These are phyloP conservation scores for Zaprionus capensis DNA, from an alignment of 1,140 invertebrate genomes.

Conservation along the genomic window DNA sequence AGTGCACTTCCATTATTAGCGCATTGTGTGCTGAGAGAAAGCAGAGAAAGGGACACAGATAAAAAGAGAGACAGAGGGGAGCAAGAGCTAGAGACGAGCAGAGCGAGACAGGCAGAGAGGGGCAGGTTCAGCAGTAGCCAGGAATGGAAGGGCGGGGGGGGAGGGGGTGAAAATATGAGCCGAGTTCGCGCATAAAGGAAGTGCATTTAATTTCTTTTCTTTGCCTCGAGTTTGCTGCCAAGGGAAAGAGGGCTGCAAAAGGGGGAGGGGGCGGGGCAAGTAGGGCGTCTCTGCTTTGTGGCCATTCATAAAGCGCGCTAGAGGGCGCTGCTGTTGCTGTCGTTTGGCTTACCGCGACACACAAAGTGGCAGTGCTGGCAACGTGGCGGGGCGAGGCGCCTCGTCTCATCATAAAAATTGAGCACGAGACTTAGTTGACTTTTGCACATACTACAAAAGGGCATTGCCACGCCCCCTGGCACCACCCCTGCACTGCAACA, in stretches of 20 bases:
- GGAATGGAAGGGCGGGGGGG: no score
- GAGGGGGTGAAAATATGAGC: conserved; percentile 21
- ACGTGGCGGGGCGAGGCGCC: not conserved
- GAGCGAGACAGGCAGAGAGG: not conserved
- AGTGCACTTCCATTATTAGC: conserved; percentile 82
- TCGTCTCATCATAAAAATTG: conserved; percentile 67
- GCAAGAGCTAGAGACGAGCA: not conserved
- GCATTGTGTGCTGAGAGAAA: conserved; percentile 53
- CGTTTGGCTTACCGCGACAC: conserved; percentile 57
- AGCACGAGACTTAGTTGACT: conserved; percentile 79
- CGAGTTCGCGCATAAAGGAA: conserved; percentile 69
- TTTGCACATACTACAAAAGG: conserved; percentile 77
- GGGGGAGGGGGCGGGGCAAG: not conserved
- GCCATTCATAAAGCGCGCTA: conserved; percentile 56
- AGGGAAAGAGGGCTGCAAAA: not conserved
- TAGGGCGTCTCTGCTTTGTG: conserved; percentile 41
- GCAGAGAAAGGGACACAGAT: not conserved
- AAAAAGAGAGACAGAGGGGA: not conserved
- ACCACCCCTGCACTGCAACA: not conserved
- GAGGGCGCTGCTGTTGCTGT: conserved; percentile 14
- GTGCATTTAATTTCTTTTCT: conserved; percentile 83
- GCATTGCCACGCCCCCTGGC: conserved; percentile 25
- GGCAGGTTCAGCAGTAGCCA: no score
- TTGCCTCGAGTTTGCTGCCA: conserved; percentile 40
- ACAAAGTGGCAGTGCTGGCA: conserved; percentile 46